These are phyloP conservation scores for Microplitis manilae DNA, from an alignment of 2,888 invertebrate genomes.

Conservation along the genomic window DNA sequence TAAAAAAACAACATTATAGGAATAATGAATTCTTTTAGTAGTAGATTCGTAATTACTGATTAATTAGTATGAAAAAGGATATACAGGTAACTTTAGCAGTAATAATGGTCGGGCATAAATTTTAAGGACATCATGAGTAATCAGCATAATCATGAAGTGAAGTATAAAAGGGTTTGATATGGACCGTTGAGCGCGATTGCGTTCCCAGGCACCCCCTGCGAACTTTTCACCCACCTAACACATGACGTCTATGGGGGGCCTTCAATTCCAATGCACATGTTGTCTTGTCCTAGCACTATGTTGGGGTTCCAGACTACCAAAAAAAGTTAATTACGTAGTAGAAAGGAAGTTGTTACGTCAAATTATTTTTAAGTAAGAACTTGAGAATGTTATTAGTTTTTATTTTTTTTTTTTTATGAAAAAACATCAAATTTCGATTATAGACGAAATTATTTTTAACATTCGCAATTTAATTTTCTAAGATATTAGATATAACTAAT, in stretches of 20 bases:
- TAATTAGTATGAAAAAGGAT: neutral
- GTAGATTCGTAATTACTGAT: neutral
- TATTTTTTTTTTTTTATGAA: neutral
- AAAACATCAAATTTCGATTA: neutral
- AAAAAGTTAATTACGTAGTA: neutral
- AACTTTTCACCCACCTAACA: conserved; percentile 52
- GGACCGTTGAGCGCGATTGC: conserved; percentile 65
- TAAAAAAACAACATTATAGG: neutral
- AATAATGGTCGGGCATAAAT: conserved; percentile 16
- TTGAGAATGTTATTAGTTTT: neutral
- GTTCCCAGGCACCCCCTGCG: conserved; percentile 66
- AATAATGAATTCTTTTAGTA: neutral
- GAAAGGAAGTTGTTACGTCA: neutral
- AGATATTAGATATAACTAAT: no score
- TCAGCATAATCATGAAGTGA: neutral
- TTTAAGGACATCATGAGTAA: conserved; percentile 5
- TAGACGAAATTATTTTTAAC: neutral
- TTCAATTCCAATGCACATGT: conserved; percentile 67
- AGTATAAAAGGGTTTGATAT: conserved; percentile 52
- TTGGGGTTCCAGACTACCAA: conserved; percentile 44
- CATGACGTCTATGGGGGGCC: conserved; percentile 66
- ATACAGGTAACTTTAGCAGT: conserved; percentile 11
- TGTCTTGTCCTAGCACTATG: conserved; percentile 54
- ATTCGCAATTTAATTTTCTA: no score
- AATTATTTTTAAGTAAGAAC: neutral